Evolutionary conservation across 2,888 invertebrate genomes (phyloP).

Genomic region (Stictocephala bisonia): DNA sequence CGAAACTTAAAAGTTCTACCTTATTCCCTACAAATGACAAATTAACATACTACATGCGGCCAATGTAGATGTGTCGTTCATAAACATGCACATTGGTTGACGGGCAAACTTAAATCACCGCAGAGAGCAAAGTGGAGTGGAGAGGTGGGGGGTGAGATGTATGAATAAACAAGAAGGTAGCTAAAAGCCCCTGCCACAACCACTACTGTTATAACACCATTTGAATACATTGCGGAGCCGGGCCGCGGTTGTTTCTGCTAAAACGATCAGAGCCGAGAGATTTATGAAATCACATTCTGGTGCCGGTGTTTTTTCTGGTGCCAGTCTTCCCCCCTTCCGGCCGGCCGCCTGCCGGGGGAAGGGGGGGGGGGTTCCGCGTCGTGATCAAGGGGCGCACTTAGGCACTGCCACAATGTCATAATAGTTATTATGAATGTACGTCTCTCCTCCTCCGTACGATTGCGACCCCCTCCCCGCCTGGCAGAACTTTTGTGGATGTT

Average conservation of each 20-base stretch:
- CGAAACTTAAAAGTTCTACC: too few species aligned
- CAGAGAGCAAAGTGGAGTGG: neutral
- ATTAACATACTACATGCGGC: too few species aligned
- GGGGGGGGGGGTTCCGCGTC: conserved; percentile 8
- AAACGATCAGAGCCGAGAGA: conserved; percentile 6
- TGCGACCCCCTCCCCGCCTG: neutral
- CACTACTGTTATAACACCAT: conserved; percentile 45
- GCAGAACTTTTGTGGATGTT: too few species aligned
- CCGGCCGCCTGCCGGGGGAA: neutral
- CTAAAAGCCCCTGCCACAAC: conserved; percentile 48
- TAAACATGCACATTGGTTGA: too few species aligned
- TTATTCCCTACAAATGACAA: too few species aligned
- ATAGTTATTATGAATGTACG: conserved; percentile 29
- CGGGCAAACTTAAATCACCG: neutral
- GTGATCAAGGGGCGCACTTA: conserved; percentile 29
- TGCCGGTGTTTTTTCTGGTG: neutral
- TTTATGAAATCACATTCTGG: neutral
- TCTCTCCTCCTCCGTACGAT: conserved; percentile 13
- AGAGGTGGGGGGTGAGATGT: conserved; percentile 11
- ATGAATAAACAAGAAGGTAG: conserved; percentile 47
- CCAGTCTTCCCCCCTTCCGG: neutral
- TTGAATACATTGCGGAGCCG: conserved; percentile 47
- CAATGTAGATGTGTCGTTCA: too few species aligned
- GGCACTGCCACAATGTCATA: conserved; percentile 31
- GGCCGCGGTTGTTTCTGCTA: conserved; percentile 14